Evolutionary conservation across 2,113 vertebrate species (phyloP), one percentile per base, ranked within the genome.

Genomic region (Corythornis madagascariensis): DNA sequence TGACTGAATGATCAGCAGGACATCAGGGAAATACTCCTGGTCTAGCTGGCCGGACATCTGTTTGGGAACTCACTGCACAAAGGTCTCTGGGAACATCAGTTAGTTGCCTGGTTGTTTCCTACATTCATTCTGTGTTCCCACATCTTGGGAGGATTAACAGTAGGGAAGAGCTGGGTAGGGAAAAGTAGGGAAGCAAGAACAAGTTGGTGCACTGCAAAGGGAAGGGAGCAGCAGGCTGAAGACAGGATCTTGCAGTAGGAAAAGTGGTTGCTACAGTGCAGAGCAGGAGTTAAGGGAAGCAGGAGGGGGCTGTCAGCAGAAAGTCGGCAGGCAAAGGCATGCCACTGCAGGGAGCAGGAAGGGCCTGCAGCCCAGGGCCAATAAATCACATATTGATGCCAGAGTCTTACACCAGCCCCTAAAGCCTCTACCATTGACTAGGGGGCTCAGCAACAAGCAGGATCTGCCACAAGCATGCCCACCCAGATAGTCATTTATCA

Each of bases 241-340:
- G 66, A 70, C 25, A 8, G 56, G 24, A 81, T 55, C 65, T 74
- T 74, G 33, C 56, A 66, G 52, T 4, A 90, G 66, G 72, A 88
- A 96, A 96, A 91, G 77, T 65, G 69, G 56, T 86, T 93, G 85
- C 83, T 90, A 93, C 90, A 89, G 71, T 22, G 42, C 12, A 5
- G 9, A 92, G 88, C 63, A 81, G 64, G 43, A 83, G 43, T 64
- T 42, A 35, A 31, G 56, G 64, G 48, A 72, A 78, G 77, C 7
- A 4, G 42, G 57, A 79, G 48, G 35, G 42, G 47, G 42, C 73
- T 55, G 57, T 64, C 55, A 81, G 88, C 53, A 93, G 67, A 86
- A 73, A 81, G 43, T 13, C 67, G 22, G 53, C 67, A 94, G 40
- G 48, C 0, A 0, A 93, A 73, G 42, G n/a, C 43, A 21, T 16